Evolutionary conservation across 2,888 invertebrate species (phyloP).

Genomic region (Aelia acuminata): DNA sequence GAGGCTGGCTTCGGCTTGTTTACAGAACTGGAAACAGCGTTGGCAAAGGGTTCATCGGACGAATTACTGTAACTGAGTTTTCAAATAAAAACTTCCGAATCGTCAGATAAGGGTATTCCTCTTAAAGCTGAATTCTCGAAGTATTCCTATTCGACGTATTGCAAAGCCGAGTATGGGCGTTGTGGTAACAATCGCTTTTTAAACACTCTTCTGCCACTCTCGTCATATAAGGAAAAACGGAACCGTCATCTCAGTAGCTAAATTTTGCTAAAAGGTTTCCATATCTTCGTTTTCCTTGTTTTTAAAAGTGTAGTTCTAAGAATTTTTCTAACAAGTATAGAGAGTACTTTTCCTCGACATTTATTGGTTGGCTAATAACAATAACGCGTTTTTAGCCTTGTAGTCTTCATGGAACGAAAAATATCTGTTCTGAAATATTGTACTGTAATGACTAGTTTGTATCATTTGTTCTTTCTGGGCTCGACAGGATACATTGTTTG

Average conservation of each 20-base stretch:
- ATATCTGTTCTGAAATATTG: too few relatives aligned
- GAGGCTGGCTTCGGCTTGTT: neutral
- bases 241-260: neutral
- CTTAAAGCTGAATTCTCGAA: neutral
- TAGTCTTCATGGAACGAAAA: too few relatives aligned
- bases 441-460: too few relatives aligned
- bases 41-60: conserved; percentile 14
- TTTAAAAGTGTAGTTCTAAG: neutral
- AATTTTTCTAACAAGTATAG: too few relatives aligned
- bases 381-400: too few relatives aligned
- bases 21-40: neutral
- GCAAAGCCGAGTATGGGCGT: neutral
- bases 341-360: too few relatives aligned
- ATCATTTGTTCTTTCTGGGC: too few relatives aligned
- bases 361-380: too few relatives aligned
- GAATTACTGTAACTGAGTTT: conserved; percentile 18
- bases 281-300: neutral
- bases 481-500: too few relatives aligned
- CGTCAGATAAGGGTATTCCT: neutral
- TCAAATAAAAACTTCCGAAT: conserved; percentile 10
- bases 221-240: neutral
- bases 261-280: neutral
- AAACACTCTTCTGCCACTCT: neutral
- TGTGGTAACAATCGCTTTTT: neutral
- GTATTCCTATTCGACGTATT: neutral